Evolutionary conservation across 92 coral and sea anemone genomes (phyloP), one percentile per base, ranked within the genome.

Genomic region (Pocillopora grandis): DNA sequence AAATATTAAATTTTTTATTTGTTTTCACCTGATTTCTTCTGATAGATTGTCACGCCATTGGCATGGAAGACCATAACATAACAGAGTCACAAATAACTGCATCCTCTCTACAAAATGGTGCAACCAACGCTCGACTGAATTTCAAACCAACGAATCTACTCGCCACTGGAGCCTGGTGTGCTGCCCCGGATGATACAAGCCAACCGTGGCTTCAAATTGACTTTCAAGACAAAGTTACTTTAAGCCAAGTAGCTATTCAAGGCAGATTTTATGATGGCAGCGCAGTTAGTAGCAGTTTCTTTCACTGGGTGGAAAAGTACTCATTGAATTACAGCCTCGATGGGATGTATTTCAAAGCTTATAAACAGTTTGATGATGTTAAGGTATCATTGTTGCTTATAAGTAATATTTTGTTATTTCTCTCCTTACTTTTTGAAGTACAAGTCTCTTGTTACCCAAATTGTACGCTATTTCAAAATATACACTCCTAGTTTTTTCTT

Each of bases 191-290:
- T 33, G 74, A 75, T 66, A 0, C 15, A 0, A 10, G 62, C 3
- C 75, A 33, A 20, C 75, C 75, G 12, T 84, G 87, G 87, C 66
- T 84, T 21, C 75, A 77, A 48, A 73, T 84, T 64, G 82, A 75
- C 42, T 75, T 84, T 58, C 9, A 4, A 17, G 49, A 6, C 7
- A 75, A 21, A 21, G 31, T 48, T 12, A 63, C 87, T 10, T 23
- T 84, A 5, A 52, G 72, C 16, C 68, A 76, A 62, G 71, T 84
- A 31, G 77, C 87, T 2, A 84, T 82, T 18, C 87, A 84, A 63
- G 87, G 87, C 16, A n/a, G 87, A 35, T 55, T 52, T 5, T 62
- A 59, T 1, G 80, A 76, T 70, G 62, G 62, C 62, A 12, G 3
- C 3, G 18, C 62, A 42, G 52, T 42, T 3, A 2, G 20, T 31